Evolutionary conservation across 2,888 invertebrate genomes (phyloP).

Genomic region (Diarsia mendica): DNA sequence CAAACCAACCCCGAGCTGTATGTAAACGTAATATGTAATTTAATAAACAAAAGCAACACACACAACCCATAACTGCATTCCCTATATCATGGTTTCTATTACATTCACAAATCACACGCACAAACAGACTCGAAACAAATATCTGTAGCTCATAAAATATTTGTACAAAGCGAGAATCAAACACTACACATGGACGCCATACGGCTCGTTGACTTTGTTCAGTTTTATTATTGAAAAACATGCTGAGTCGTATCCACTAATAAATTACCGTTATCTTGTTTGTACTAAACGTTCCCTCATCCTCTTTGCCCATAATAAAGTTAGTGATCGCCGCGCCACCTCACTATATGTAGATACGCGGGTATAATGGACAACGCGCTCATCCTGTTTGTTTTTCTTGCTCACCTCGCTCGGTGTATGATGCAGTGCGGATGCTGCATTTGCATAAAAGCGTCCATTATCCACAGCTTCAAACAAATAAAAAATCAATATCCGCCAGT

Average conservation of each 20-base stretch:
- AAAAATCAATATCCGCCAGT: constrained; percentile 84
- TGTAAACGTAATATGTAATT: not conserved
- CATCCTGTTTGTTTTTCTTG: constrained; percentile 71
- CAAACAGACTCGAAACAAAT: constrained; percentile 50
- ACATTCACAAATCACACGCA: constrained; percentile 49
- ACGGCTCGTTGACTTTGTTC: constrained; percentile 16
- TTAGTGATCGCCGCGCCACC: constrained; percentile 36
- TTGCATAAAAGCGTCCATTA: constrained; percentile 89
- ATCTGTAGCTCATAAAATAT: constrained; percentile 57
- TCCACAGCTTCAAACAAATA: constrained; percentile 84
- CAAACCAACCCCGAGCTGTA: not conserved
- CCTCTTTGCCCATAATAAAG: constrained; percentile 38
- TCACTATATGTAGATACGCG: constrained; percentile 17
- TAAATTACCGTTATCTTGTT: constrained; percentile 50
- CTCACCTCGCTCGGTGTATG: constrained; percentile 74
- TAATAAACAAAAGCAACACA: not conserved
- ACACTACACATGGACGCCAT: constrained; percentile 29
- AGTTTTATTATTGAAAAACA: constrained; percentile 38
- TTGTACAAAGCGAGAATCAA: constrained; percentile 35
- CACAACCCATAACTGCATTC: not conserved
- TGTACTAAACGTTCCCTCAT: constrained; percentile 34
- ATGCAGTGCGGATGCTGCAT: constrained; percentile 88
- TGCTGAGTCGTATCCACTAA: constrained; percentile 24
- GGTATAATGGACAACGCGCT: constrained; percentile 58
- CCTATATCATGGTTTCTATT: constrained; percentile 34